A percentile compares a stretch with the other conserved stretches of the same genome.
These are phyloP conservation scores for Athalia cordata DNA, from an alignment of 2,888 invertebrate species.

Conservation along the genomic window DNA sequence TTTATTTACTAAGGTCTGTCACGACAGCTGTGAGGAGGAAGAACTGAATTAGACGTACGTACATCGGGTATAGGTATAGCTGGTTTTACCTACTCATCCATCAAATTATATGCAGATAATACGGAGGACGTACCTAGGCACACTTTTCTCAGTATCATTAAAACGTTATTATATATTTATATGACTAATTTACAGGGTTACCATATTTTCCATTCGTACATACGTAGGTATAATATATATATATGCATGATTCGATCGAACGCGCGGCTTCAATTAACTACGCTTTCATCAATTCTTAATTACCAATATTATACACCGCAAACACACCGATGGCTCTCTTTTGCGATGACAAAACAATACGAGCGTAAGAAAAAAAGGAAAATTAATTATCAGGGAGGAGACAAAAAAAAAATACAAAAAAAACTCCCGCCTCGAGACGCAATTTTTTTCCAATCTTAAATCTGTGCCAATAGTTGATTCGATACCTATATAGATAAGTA, in stretches of 20 bases:
- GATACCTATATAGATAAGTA: not conserved
- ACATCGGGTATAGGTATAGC: not conserved
- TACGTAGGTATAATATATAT: no score
- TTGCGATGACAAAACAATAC: no score
- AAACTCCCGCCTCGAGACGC: constrained; percentile 15
- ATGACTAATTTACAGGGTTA: no score
- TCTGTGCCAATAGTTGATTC: constrained; percentile 28
- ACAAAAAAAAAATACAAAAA: not conserved
- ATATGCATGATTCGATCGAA: no score
- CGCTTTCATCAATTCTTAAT: no score
- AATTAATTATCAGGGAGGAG: no score
- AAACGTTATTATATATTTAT: no score
- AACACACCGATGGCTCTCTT: no score
- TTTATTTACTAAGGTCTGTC: constrained; percentile 39
- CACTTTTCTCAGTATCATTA: not conserved
- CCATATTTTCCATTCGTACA: no score
- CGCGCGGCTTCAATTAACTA: no score
- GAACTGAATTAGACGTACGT: not conserved
- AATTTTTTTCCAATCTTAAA: not conserved
- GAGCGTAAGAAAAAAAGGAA: no score
- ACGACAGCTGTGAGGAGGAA: constrained; percentile 4
- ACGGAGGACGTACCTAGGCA: not conserved
- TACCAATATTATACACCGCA: no score
- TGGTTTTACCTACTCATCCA: not conserved
- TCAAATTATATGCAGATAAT: not conserved